Base-by-base conservation (phyloP, 1,140 invertebrate genomes). In the Macrocentrus cingulum region DNA sequence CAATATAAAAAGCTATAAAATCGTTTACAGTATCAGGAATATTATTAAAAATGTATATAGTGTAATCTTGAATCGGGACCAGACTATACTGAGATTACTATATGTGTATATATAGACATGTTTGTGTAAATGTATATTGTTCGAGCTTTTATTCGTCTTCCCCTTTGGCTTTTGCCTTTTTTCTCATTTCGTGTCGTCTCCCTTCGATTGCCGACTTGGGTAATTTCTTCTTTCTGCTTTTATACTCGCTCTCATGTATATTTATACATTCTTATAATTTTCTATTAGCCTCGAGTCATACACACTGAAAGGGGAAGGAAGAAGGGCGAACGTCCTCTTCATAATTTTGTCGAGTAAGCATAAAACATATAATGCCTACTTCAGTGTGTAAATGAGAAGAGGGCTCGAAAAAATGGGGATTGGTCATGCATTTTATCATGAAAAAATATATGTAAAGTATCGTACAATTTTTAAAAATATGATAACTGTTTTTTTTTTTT, bases 281-380 rank as follows among this genome's bases (percentile, higher is more conserved):
- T 15, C 46, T 15, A 9, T 19, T 22, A 2, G 7, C 45, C n/a
- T 9, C 22, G 5, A 6, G 15, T 29, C 25, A 9, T 29, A n/a
- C n/a, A n/a, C 15, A 29, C 25, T 36, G 48, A 36, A 11, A 51
- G 36, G 37, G 37, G 20, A 51, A 29, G 32, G 8, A 13, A 39
- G 36, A 39, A 39, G 7, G 15, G 45, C 8, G 20, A 48, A 8
- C 13, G 19, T 48, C 45, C 45, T 32, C 23, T 23, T 32, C 18
- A 16, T 48, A 37, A 51, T 55, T 20, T 50, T 51, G 52, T 42
- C 5, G 49, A 50, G 59, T 50, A 56, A 60, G 59, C 52, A 60
- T 50, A 60, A 55, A 60, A 49, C 37, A 55, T 25, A 60, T 50
- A 60, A 60, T 55, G 52, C 46, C 57, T 44, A 32, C 41, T 53